Base-by-base conservation (phyloP, 2,113 vertebrate species). In the Saccopteryx bilineata region DNA sequence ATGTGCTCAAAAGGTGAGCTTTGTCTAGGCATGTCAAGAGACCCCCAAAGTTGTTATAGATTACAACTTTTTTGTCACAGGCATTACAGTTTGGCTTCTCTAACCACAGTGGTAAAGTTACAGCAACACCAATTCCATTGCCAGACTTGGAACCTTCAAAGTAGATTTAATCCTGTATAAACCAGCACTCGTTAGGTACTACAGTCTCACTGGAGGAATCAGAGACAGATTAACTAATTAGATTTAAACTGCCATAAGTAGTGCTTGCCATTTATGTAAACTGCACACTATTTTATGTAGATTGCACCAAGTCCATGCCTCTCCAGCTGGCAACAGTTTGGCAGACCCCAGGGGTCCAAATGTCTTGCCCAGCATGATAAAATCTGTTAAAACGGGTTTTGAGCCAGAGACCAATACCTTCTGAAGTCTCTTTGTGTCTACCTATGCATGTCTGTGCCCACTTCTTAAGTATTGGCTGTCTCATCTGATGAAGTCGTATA, bases 381-480 rank as follows among this genome's bases (percentile, higher is more conserved):
- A 88, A 89, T 86, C 52, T 61, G 60, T 94, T 87, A 48, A 83
- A 93, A 82, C 50, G 93, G 48, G 60, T 91, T 96, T 95, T 39
- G 60, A 54, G 31, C 60, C 61, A 75, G 39, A 93, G 60, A 95
- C 48, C 15, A 93, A 60, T 93, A 93, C 80, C 66, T 96, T 75
- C n/a, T 63, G 50, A 88, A 91, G 33, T 92, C 69, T 91, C 52
- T 92, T 91, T 92, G 52, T 89, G 63, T 95, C 82, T 87, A 13
- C 39, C 26, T 60, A 92, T 31, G 48, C 39, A 79, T 21, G 66
- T 33, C 83, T 58, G 87, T 85, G 68, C 89, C 96, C 50, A 18
- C 91, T 98, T 96, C 83, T 69, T 66, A 95, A 97, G 96, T 90
- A 82, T 90, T 97, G 65, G 87, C 94, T 97, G 96, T 96, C 97